These are phyloP conservation scores for Echinarachnius parma DNA, from an alignment of 53 echinoderm and acorn worm genomes.

Conservation along the genomic window DNA sequence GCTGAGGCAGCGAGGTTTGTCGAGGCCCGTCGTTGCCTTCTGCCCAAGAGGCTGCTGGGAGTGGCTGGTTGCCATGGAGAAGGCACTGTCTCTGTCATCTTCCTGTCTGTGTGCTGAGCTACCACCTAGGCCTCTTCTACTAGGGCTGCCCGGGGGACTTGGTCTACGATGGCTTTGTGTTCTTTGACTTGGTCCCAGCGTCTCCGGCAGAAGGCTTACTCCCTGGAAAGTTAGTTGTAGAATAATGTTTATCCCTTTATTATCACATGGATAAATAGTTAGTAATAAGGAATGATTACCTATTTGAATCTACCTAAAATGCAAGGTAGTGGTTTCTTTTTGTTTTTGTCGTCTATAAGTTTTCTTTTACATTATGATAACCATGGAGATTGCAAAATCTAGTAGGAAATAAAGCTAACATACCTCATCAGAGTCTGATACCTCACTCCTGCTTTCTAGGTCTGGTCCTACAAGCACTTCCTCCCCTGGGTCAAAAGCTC, in stretches of 20 bases:
- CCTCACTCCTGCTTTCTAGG: conserved; percentile 69
- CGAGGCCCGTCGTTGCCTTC: conserved; percentile 24
- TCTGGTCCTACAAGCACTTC: conserved; percentile 84
- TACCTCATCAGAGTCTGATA: conserved; percentile 55
- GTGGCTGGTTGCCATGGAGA: conserved; percentile 21
- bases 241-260: no score
- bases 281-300: no score
- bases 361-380: no score
- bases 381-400: no score
- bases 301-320: no score
- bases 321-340: no score
- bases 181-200: conserved; percentile 67
- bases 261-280: no score
- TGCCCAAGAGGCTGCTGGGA: conserved; percentile 11
- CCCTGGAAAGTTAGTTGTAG: no score
- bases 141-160: not conserved
- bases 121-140: not conserved
- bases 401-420: no score
- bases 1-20: conserved; percentile 60
- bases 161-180: conserved; percentile 59
- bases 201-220: conserved; percentile 50
- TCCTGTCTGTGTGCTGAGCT: not conserved
- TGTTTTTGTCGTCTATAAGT: no score
- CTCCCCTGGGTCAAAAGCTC: conserved; percentile 30
- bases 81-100: not conserved